These are phyloP conservation scores for Eptatretus atami DNA, from an alignment of 2,797 vertebrate genomes.

Conservation along the genomic window DNA sequence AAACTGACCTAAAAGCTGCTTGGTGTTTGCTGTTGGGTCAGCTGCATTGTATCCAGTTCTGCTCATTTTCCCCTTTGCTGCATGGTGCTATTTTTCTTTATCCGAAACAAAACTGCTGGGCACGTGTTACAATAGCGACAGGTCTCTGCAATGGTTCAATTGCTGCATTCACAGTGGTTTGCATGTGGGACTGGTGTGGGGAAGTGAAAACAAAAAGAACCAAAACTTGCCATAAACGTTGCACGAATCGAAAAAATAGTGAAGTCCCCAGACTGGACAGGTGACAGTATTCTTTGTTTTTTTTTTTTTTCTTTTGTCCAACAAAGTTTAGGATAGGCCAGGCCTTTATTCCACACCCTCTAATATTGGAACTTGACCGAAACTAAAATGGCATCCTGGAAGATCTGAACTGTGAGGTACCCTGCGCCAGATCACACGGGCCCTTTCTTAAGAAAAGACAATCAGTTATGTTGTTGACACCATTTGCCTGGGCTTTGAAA, in stretches of 20 bases:
- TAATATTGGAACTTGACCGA: background rate
- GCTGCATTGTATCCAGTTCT: constrained; percentile 30
- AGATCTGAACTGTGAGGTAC: constrained; percentile 79
- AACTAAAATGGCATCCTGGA: constrained; percentile 31
- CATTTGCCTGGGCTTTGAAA: constrained; percentile 68
- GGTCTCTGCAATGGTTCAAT: constrained; percentile 73
- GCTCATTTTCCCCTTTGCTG: constrained; percentile 61
- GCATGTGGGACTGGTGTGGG: constrained; percentile 45
- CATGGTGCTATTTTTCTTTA: constrained; percentile 59
- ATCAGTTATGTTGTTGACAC: constrained; percentile 98
- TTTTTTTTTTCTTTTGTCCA: too few species aligned
- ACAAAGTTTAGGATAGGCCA: too few species aligned
- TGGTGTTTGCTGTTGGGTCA: constrained; percentile 53
- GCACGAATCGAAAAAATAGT: too few species aligned
- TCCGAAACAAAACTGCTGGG: constrained; percentile 72
- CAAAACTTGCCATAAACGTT: too few species aligned
- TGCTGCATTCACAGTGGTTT: constrained; percentile 77
- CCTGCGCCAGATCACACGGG: constrained; percentile 62
- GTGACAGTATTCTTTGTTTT: too few species aligned
- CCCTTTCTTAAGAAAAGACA: constrained; percentile 71
- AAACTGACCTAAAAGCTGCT: constrained; percentile 35
- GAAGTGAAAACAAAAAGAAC: too few species aligned
- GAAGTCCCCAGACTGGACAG: too few species aligned
- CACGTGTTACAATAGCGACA: constrained; percentile 75
- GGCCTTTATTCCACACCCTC: too few species aligned